Evolutionary conservation across 1,140 invertebrate species (phyloP).

Genomic region (Pentalonia nigronervosa): DNA sequence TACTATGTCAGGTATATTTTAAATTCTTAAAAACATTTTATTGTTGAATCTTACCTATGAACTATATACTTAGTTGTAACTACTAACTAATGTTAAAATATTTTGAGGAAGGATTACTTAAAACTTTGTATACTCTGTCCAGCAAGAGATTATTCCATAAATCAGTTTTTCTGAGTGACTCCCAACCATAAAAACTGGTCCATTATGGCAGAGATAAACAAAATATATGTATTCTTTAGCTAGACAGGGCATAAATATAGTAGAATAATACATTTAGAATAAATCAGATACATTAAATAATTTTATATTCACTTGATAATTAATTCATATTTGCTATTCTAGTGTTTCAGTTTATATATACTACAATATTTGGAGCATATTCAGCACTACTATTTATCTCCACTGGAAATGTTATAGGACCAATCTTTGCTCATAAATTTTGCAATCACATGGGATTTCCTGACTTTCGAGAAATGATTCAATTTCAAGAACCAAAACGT

Average conservation of each 20-base stretch:
- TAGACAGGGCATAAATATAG: not conserved
- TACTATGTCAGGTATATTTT: conserved; percentile 71
- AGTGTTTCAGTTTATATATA: conserved; percentile 91
- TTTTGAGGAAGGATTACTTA: not conserved
- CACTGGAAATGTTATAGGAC: conserved; percentile 86
- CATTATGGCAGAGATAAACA: too few relatives aligned
- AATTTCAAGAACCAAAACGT: conserved; percentile 72
- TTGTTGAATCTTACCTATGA: not conserved
- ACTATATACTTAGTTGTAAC: not conserved
- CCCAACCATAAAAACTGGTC: too few relatives aligned
- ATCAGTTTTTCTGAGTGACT: too few relatives aligned
- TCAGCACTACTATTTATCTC: conserved; percentile 87
- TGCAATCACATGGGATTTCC: conserved; percentile 97
- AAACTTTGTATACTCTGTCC: not conserved
- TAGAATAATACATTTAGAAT: not conserved
- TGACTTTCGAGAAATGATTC: conserved; percentile 79
- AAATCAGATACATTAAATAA: too few relatives aligned
- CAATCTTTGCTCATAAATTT: conserved; percentile 89
- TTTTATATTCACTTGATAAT: not conserved
- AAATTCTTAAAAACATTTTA: conserved; percentile 39
- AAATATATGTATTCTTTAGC: too few relatives aligned
- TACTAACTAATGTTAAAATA: not conserved
- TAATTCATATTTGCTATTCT: conserved; percentile 61
- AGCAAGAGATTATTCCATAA: not conserved
- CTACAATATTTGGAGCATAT: conserved; percentile 92